These are phyloP conservation scores for Poeciliopsis prolifica DNA, from an alignment of 2,113 vertebrate species.

Conservation along the genomic window DNA sequence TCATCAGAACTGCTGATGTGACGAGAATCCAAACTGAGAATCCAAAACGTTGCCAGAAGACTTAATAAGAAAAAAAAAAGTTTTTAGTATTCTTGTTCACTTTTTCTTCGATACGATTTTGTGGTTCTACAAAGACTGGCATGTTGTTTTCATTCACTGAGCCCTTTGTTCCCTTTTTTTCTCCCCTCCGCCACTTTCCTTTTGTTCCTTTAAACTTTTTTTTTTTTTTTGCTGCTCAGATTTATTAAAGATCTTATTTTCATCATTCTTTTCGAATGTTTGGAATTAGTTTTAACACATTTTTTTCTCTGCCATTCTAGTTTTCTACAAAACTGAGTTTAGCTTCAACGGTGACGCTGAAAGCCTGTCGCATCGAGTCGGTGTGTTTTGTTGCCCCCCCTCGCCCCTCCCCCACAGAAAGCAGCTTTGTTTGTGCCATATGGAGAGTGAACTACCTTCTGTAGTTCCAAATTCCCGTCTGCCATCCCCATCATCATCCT, in stretches of 20 bases:
- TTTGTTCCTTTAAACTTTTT: no score
- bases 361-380: neutral
- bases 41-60: slow-evolving; percentile 23
- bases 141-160: slow-evolving; percentile 8
- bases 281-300: slow-evolving; percentile 60
- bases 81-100: slow-evolving; percentile 10
- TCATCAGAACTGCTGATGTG: slow-evolving; percentile 35
- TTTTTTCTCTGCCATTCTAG: slow-evolving; percentile 13
- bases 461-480: neutral
- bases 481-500: slow-evolving; percentile 8
- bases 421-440: slow-evolving; percentile 54
- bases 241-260: neutral
- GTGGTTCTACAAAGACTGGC: slow-evolving; percentile 7
- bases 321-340: neutral
- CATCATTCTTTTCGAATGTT: slow-evolving; percentile 9
- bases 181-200: neutral
- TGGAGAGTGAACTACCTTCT: slow-evolving; percentile 32
- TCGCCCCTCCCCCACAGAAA: neutral
- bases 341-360: neutral
- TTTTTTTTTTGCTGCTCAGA: neutral
- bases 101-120: neutral
- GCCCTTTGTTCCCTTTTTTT: neutral
- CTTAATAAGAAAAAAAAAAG: slow-evolving; percentile 11
- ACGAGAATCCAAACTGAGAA: slow-evolving; percentile 8
- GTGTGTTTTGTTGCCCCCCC: slow-evolving; percentile 4